phyloP scores from a whole-genome alignment of 2,113 vertebrate species.

The Psephotus haematonotus region DNA sequence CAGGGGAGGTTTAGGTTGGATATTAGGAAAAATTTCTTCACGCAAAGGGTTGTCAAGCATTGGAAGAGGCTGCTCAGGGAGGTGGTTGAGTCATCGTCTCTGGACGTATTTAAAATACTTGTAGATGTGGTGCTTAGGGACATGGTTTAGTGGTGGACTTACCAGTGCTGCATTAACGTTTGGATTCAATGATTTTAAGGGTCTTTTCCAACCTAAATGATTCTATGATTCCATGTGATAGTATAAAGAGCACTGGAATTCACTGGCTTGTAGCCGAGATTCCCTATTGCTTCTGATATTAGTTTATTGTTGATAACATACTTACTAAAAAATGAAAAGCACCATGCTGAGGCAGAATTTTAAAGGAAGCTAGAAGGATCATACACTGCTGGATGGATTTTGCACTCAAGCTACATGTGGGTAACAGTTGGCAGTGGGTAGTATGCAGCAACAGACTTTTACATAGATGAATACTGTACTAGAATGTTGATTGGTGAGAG shows the following conservation, averaged over 20 bases:
- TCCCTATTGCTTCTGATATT: not conserved
- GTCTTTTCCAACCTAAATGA: not conserved
- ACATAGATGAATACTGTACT: slow-evolving; percentile 29
- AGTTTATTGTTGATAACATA: not conserved
- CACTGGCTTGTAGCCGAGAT: not conserved
- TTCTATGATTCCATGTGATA: not conserved
- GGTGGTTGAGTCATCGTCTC: not conserved
- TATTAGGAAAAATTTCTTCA: not conserved
- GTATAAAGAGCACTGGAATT: not conserved
- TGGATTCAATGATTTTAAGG: not conserved
- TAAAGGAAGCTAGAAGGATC: slow-evolving; percentile 11
- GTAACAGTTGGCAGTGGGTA: slow-evolving; percentile 40
- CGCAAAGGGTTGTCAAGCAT: not conserved
- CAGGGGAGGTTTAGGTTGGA: not conserved
- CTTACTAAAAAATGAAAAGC: slow-evolving; percentile 20
- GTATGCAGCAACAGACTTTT: slow-evolving; percentile 55
- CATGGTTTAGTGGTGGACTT: not conserved
- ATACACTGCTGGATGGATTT: not conserved
- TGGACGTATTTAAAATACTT: not conserved
- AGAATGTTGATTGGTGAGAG: slow-evolving; percentile 39
- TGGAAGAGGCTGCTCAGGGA: not conserved
- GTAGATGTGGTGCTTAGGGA: not conserved
- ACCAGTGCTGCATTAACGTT: not conserved
- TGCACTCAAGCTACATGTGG: slow-evolving; percentile 20
- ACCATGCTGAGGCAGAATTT: slow-evolving; percentile 9